phyloP scores from a whole-genome alignment of 1,140 invertebrate genomes.

The Tetranychus cinnabarinus region DNA sequence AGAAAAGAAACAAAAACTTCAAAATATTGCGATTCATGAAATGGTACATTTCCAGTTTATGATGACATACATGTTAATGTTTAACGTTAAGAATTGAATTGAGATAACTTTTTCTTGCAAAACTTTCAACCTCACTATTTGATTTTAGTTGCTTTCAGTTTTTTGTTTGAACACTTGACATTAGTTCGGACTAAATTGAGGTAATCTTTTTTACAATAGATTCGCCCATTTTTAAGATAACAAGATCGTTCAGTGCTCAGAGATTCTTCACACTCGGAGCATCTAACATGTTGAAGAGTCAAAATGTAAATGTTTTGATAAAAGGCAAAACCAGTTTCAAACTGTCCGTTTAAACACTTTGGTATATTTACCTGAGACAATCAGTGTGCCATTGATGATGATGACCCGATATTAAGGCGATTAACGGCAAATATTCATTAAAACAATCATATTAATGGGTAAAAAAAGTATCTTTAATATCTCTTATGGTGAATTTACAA shows the following conservation, averaged over 20 bases:
- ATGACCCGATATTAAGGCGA: slow-evolving; percentile 7
- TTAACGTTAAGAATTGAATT: neutral
- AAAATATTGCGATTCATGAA: slow-evolving; percentile 28
- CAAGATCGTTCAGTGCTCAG: slow-evolving; percentile 5
- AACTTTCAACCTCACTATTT: slow-evolving; percentile 60
- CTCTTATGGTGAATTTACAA: no score
- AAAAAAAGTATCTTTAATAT: no score
- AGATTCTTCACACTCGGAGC: slow-evolving; percentile 6
- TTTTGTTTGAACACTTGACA: slow-evolving; percentile 80
- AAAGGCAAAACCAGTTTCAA: neutral
- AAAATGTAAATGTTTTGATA: neutral
- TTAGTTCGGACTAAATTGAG: slow-evolving; percentile 4
- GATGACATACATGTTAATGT: no score
- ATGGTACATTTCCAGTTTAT: slow-evolving; percentile 54
- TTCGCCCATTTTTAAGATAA: slow-evolving; percentile 8
- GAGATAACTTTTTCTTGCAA: neutral
- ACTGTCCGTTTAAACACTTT: no score
- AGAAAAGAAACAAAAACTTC: slow-evolving; percentile 23
- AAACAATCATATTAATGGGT: no score
- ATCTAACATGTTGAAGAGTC: neutral
- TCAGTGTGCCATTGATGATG: slow-evolving; percentile 5
- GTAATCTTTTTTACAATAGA: slow-evolving; percentile 8
- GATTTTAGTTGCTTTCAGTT: slow-evolving; percentile 61
- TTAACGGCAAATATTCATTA: no score
- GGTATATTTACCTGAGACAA: slow-evolving; percentile 4